Evolutionary conservation across 2,888 invertebrate genomes (phyloP).

Genomic region (Plusia festucae): DNA sequence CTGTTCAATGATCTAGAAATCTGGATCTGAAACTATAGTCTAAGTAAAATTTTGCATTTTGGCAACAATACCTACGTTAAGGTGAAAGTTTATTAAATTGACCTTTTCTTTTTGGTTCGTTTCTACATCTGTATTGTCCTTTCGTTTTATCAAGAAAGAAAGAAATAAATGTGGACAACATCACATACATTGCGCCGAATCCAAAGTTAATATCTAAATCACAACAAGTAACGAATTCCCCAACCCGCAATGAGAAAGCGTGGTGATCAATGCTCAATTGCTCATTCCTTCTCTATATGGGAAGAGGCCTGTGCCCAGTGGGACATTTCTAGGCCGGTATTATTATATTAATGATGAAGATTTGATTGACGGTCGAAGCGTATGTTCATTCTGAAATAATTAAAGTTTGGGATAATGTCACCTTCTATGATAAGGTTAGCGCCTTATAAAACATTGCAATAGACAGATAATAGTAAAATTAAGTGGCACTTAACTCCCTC

Average conservation of each 20-base stretch:
- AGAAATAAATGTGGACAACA: too few species aligned
- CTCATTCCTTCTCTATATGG: too few species aligned
- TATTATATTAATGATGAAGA: too few species aligned
- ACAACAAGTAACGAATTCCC: too few species aligned
- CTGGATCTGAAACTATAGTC: slow-evolving; percentile 8
- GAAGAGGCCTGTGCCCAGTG: too few species aligned
- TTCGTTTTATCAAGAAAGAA: too few species aligned
- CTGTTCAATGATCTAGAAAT: slow-evolving; percentile 31
- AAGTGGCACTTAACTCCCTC: not conserved
- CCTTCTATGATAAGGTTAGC: not conserved
- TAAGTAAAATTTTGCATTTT: slow-evolving; percentile 18
- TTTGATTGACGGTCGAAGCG: too few species aligned
- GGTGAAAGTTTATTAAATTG: slow-evolving; percentile 3
- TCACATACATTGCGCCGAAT: too few species aligned
- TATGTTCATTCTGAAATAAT: not conserved
- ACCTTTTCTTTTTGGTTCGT: not conserved
- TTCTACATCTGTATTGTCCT: not conserved
- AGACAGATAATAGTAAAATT: not conserved
- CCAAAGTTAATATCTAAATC: too few species aligned
- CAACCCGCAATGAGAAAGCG: too few species aligned
- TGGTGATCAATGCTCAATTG: too few species aligned
- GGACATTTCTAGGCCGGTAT: too few species aligned
- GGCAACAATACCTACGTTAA: not conserved
- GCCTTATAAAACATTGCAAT: not conserved
- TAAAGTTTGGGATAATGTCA: not conserved